These are phyloP conservation scores for Latrodectus elegans DNA, from an alignment of 2,888 invertebrate genomes.

Conservation along the genomic window DNA sequence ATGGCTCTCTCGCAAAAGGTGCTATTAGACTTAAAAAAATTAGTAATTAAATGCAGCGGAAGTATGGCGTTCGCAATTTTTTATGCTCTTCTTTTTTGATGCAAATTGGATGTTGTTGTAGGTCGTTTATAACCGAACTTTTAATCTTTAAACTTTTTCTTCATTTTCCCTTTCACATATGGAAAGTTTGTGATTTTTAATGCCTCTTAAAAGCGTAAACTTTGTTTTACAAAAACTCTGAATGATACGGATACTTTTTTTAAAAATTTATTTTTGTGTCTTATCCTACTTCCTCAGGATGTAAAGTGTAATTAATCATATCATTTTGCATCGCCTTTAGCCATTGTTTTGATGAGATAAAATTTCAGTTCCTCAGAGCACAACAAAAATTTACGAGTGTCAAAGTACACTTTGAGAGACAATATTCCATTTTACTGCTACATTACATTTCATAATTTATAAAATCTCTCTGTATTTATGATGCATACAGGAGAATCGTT, in stretches of 20 bases:
- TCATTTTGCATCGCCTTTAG: constrained; percentile 31
- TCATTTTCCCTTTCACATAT: neutral
- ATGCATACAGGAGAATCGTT: too few relatives aligned
- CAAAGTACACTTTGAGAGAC: too few relatives aligned
- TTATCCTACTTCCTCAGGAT: too few relatives aligned
- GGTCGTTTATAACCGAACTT: constrained; percentile 61
- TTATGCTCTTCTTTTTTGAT: constrained; percentile 54
- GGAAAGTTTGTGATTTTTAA: constrained; percentile 57
- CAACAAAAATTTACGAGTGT: too few relatives aligned
- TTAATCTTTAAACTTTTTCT: constrained; percentile 59
- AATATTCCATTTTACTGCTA: too few relatives aligned
- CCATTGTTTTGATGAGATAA: constrained; percentile 27
- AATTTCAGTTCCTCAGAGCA: too few relatives aligned
- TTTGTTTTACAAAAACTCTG: constrained; percentile 25
- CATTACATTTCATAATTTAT: too few relatives aligned
- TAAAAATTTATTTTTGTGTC: too few relatives aligned
- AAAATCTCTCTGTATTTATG: too few relatives aligned
- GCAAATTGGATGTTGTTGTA: constrained; percentile 62
- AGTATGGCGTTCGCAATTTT: constrained; percentile 36
- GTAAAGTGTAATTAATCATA: constrained; percentile 48
- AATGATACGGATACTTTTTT: neutral
- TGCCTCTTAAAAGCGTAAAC: constrained; percentile 32
- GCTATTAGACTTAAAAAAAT: constrained; percentile 52
- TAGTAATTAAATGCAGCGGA: constrained; percentile 57
- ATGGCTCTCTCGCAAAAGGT: constrained; percentile 53